phyloP scores from a whole-genome alignment of 2,113 vertebrate species.

The Aegithalos caudatus region DNA sequence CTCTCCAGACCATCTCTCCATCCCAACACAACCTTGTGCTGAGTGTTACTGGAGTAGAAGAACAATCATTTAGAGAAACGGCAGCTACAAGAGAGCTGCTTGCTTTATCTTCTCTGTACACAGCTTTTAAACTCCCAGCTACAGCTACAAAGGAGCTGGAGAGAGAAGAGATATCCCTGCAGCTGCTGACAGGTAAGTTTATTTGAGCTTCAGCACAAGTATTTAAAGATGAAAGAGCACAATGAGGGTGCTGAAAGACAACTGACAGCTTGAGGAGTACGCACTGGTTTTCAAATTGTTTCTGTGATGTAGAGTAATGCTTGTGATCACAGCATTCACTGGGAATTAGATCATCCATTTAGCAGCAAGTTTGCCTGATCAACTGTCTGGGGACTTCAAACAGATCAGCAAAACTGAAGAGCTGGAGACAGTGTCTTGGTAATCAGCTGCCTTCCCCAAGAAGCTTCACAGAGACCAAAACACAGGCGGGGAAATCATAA shows the following conservation, averaged over 20 bases:
- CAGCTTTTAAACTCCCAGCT: background rate
- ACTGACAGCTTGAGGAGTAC: background rate
- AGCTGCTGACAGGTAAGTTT: background rate
- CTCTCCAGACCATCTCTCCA: background rate
- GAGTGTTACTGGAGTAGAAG: background rate
- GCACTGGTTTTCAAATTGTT: background rate
- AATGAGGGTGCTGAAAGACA: background rate
- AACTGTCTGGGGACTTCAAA: background rate
- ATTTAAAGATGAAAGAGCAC: constrained; percentile 10
- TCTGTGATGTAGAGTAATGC: background rate
- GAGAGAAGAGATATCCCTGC: background rate
- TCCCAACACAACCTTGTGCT: fast-evolving
- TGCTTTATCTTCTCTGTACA: background rate
- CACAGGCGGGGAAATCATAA: fast-evolving
- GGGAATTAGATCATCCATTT: constrained; percentile 5
- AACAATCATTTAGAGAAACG: background rate
- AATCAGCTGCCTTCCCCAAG: background rate
- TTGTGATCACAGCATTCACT: background rate
- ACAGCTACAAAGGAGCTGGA: background rate
- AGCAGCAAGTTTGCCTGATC: background rate
- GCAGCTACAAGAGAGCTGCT: background rate
- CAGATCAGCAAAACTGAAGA: background rate
- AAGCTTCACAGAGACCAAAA: background rate
- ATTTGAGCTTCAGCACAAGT: background rate
- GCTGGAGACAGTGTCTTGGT: background rate